phyloP scores from a whole-genome alignment of 2,797 vertebrate genomes.

The Tinamus major region DNA sequence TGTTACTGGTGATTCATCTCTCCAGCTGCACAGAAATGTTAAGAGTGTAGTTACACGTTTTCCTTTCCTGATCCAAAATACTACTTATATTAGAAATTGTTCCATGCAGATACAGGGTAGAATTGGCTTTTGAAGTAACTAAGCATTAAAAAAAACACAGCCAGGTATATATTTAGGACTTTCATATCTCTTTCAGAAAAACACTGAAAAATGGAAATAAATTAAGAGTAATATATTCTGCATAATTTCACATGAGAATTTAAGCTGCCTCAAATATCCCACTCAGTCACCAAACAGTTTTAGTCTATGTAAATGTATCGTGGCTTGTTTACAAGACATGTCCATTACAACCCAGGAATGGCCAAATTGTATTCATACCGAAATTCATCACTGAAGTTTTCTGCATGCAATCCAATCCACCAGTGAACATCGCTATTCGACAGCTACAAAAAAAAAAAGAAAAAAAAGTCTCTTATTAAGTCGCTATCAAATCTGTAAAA shows the following conservation, averaged over 20 bases:
- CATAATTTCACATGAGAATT: neutral
- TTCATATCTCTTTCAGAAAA: neutral
- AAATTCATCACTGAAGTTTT: slow-evolving; percentile 77
- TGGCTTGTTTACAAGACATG: neutral
- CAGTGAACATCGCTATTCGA: slow-evolving; percentile 81
- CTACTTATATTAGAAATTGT: neutral
- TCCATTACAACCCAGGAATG: neutral
- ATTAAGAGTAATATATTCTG: neutral
- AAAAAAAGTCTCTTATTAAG: neutral
- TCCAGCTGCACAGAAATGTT: slow-evolving; percentile 85
- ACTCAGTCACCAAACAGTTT: neutral
- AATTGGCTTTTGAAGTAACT: neutral
- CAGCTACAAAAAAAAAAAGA: slow-evolving; percentile 69
- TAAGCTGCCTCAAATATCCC: slow-evolving; percentile 1
- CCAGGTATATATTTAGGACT: neutral
- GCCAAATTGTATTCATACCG: slow-evolving; percentile 76
- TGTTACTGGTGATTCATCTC: slow-evolving; percentile 83
- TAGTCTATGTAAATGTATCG: neutral
- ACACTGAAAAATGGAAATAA: neutral
- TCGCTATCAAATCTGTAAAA: neutral
- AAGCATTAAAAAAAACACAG: neutral
- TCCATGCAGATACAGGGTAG: neutral
- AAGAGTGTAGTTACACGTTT: slow-evolving; percentile 36
- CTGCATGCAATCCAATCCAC: slow-evolving; percentile 90
- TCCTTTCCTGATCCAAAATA: neutral